Base-by-base conservation (phyloP, 2,113 vertebrate genomes). In the Pterocles burchelli region DNA sequence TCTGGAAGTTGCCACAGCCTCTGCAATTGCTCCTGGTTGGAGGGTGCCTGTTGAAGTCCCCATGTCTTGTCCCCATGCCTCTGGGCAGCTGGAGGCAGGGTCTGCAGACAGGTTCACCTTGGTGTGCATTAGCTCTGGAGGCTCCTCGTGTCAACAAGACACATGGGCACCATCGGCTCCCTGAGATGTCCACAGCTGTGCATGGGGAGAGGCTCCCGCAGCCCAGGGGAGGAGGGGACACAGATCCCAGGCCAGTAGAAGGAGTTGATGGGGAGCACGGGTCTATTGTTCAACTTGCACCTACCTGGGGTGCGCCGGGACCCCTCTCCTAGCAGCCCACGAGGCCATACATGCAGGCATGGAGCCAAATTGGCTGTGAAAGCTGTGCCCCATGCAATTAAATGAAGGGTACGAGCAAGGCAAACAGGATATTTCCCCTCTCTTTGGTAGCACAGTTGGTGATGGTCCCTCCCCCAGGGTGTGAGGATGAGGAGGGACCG, bases 21-120 rank as follows among this genome's bases (percentile, higher is more conserved):
- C 31, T 0, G 0, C 9, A 13, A 15, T 0, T 1, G 12, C 7
- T 58, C 45, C 1, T 0, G 0, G 10, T 22, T 54, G 8, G 33
- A 83, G 67, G 20, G 33, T 8, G 3, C 25, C 31, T 17, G 5
- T 14, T 5, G 3, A 33, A 81, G 54, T 77, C 34, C 12, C 38
- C 2, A 0, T 8, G 4, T 33, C 41, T 21, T 31, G 21, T 57
- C 41, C 46, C 33, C 2, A 4, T 25, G 13, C 26, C 61, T 12
- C 13, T 0, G 0, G 66, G 36, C 22, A 74, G 41, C 41, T 41
- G 41, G 41, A 41, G 41, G 14, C 13, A 41, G 41, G 41, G 41
- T 13, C 41, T 41, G 41, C 41, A 41, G 41, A 41, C 11, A 41
- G 41, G 41, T 41, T 41, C 41, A 41, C 41, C 41, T 41, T 41